Percentiles rank a stretch among this genome's conserved stretches.
These are phyloP conservation scores for Rachycentron canadum DNA, from an alignment of 2,797 vertebrate genomes.

Conservation along the genomic window DNA sequence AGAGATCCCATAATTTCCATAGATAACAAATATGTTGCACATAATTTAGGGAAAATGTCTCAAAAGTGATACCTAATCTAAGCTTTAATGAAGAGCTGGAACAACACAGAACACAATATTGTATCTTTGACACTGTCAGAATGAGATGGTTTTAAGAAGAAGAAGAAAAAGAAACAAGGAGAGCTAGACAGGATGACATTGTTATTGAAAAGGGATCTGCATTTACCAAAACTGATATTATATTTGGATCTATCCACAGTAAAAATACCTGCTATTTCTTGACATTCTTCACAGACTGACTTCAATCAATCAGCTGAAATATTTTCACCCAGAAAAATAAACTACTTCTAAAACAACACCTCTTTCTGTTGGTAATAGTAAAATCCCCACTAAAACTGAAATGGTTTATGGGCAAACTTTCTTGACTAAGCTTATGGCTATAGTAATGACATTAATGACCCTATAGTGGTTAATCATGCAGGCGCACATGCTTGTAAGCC, in stretches of 20 bases:
- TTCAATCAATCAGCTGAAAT: background rate
- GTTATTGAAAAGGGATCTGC: too few relatives aligned
- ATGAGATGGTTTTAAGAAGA: background rate
- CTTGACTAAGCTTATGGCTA: constrained; percentile 24
- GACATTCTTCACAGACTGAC: too few relatives aligned
- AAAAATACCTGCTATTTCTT: too few relatives aligned
- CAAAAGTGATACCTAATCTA: background rate
- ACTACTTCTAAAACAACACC: background rate
- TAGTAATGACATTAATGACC: constrained; percentile 50
- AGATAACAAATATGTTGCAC: background rate
- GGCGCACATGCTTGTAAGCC: constrained; percentile 41
- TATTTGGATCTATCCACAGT: background rate
- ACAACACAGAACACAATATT: too few relatives aligned
- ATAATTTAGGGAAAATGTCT: too few relatives aligned
- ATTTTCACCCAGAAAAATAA: background rate
- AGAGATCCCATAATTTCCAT: too few relatives aligned
- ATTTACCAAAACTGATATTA: background rate
- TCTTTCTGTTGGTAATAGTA: background rate
- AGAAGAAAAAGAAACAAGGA: background rate
- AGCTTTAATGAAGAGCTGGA: too few relatives aligned
- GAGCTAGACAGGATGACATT: background rate
- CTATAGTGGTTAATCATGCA: constrained; percentile 34
- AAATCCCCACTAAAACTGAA: constrained; percentile 4
- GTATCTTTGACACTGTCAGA: too few relatives aligned
- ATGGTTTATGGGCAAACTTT: constrained; percentile 21